Percentiles rank a stretch among this genome's conserved stretches.
These are phyloP conservation scores for Anticlea derivata DNA, from an alignment of 2,888 invertebrate genomes.

Conservation along the genomic window DNA sequence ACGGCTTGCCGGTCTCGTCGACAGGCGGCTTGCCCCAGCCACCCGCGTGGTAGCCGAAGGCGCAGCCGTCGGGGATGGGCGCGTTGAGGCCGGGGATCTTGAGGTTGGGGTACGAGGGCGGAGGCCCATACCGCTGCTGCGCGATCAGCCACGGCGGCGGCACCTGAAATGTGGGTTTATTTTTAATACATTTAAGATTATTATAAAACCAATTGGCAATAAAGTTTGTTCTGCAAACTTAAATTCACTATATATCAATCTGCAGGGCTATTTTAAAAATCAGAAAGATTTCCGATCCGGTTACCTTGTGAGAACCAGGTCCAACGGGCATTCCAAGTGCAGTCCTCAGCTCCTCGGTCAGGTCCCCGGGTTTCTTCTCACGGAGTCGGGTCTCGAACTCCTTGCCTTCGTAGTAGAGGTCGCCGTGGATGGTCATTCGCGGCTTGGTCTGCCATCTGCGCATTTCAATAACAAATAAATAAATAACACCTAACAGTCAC, in stretches of 20 bases:
- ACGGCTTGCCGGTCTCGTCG: constrained; percentile 97
- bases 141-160: constrained; percentile 99
- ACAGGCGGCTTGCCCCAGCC: constrained; percentile 99
- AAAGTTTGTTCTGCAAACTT: no score
- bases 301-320: constrained; percentile 93
- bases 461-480: neutral
- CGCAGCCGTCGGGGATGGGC: constrained; percentile 98
- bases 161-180: constrained; percentile 65
- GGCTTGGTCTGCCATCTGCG: constrained; percentile 99
- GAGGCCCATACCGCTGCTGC: constrained; percentile 99
- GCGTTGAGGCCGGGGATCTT: constrained; percentile 99
- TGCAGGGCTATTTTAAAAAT: no score
- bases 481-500: no score
- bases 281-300: no score
- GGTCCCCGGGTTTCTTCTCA: constrained; percentile 99
- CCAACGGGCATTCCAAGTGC: constrained; percentile 99
- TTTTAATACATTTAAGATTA: no score
- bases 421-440: constrained; percentile 99
- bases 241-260: no score
- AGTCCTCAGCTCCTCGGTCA: constrained; percentile 97
- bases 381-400: constrained; percentile 98
- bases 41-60: constrained; percentile 99
- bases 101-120: constrained; percentile 98
- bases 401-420: constrained; percentile 99
- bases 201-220: no score